Base-by-base conservation (phyloP, 2,113 vertebrate species). In the Xenotilapia longispinis region DNA sequence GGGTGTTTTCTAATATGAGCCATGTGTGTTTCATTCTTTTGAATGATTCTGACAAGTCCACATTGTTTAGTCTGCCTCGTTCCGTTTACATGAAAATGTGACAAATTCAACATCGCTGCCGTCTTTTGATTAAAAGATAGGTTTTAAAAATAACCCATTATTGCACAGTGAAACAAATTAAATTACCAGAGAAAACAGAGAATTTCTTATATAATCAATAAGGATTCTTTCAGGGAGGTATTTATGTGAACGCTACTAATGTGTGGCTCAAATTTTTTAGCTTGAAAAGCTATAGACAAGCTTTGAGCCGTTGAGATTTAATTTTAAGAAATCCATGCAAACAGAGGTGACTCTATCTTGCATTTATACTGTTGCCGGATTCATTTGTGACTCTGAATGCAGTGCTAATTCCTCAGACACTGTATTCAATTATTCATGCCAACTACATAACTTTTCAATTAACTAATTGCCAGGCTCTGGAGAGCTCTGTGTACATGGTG, bases 381-480 rank as follows among this genome's bases (percentile, higher is more conserved):
- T 90, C 45, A 84, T 88, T 87, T 90, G 55, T 75, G 80, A 65
- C 84, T 89, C 36, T 73, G 82, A 89, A 89, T 57, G 85, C 70
- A 70, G 84, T 88, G 82, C 85, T 93, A 94, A 93, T 94, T 95
- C 68, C 70, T 87, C 49, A 68, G 75, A 87, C 89, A 73, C 80
- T 84, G 80, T 75, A 33, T 80, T 96, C 11, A 94, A 95, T 95
- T 92, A 96, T 96, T 95, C 84, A 95, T 95, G 88, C 63, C 58
- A 84, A 91, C 88, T 91, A 94, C 95, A 95, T 94, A 94, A 93
- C 90, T 95, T 96, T 95, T 95, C 92, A 95, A 96, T 96, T 92
- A 95, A 95, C 90, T 94, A 95, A 95, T 94, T 95, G 94, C 84
- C 78, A 80, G 90, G 60, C 92, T 91, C 93, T 87, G 87, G 93